Percentiles rank a stretch among this genome's conserved stretches.
These are phyloP conservation scores for Enteromius paludinosus DNA, from an alignment of 2,797 vertebrate species.

Conservation along the genomic window DNA sequence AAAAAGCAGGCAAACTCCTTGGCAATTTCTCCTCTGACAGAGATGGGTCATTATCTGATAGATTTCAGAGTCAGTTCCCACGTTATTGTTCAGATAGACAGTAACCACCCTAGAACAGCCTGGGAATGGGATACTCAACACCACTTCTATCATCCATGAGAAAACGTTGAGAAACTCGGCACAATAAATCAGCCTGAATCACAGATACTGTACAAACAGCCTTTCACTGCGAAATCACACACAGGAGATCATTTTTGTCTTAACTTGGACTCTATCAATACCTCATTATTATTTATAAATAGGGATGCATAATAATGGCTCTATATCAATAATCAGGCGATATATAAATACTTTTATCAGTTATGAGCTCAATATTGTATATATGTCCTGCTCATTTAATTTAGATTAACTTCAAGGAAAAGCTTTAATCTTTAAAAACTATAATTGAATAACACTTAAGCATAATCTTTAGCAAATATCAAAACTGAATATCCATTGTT, in stretches of 20 bases:
- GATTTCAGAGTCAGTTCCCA: slow-evolving; percentile 87
- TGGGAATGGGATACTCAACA: slow-evolving; percentile 91
- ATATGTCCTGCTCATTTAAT: not conserved
- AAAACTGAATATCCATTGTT: not conserved
- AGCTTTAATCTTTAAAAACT: not conserved
- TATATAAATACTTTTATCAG: not conserved
- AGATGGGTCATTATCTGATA: slow-evolving; percentile 89
- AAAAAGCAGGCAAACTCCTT: slow-evolving; percentile 68
- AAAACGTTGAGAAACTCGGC: slow-evolving; percentile 72
- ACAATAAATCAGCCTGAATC: slow-evolving; percentile 57
- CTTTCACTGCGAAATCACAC: slow-evolving; percentile 52
- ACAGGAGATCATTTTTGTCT: slow-evolving; percentile 33
- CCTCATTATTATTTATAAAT: slow-evolving; percentile 45
- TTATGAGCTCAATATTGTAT: not conserved
- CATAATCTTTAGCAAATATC: not conserved
- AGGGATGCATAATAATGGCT: not conserved
- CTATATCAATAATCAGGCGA: not conserved
- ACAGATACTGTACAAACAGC: slow-evolving; percentile 52
- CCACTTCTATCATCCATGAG: slow-evolving; percentile 80
- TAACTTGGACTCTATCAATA: slow-evolving; percentile 36
- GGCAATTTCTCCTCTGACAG: slow-evolving; percentile 70
- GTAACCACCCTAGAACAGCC: slow-evolving; percentile 78
- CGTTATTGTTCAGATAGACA: slow-evolving; percentile 79
- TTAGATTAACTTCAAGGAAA: not conserved
- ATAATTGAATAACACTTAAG: not conserved